Conservation (phyloP, 2,888 invertebrate species). For the Hoplodrina blanda region DNA sequence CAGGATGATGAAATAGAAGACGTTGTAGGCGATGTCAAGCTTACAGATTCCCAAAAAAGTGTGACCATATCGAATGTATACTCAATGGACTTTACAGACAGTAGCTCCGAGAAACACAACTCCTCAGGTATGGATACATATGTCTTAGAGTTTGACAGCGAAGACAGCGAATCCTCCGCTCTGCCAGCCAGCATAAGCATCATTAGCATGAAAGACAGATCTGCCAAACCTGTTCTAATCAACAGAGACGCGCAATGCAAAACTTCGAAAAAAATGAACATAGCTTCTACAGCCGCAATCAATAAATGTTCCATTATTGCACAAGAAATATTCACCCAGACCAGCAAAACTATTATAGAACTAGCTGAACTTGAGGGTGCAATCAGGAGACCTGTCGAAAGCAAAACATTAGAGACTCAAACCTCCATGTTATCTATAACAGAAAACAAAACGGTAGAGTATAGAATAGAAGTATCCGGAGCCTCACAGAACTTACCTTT, state of each 20-base stretch:
- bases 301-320: slow-evolving; percentile 70
- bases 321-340: slow-evolving; percentile 89
- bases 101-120: slow-evolving; percentile 81
- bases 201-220: slow-evolving; percentile 63
- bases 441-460: slow-evolving; percentile 78
- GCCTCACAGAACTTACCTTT: slow-evolving; percentile 13
- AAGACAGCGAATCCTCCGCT: slow-evolving; percentile 77
- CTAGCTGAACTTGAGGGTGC: slow-evolving; percentile 80
- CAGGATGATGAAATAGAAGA: slow-evolving; percentile 86
- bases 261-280: slow-evolving; percentile 51
- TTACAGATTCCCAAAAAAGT: slow-evolving; percentile 86
- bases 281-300: slow-evolving; percentile 63
- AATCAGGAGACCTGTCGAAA: slow-evolving; percentile 52
- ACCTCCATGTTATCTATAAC: slow-evolving; percentile 82
- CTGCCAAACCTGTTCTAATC: slow-evolving; percentile 38
- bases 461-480: slow-evolving; percentile 72
- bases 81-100: slow-evolving; percentile 84
- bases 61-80: slow-evolving; percentile 81
- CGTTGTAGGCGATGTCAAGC: slow-evolving; percentile 78
- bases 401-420: slow-evolving; percentile 81
- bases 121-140: slow-evolving; percentile 86
- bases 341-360: slow-evolving; percentile 90
- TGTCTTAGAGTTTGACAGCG: slow-evolving; percentile 80
- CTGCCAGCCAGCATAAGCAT: slow-evolving; percentile 66
- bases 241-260: slow-evolving; percentile 62